These are phyloP conservation scores for Catostylus mosaicus DNA, from an alignment of 30 jellyfish, hydroid and myxozoan species.

Conservation along the genomic window DNA sequence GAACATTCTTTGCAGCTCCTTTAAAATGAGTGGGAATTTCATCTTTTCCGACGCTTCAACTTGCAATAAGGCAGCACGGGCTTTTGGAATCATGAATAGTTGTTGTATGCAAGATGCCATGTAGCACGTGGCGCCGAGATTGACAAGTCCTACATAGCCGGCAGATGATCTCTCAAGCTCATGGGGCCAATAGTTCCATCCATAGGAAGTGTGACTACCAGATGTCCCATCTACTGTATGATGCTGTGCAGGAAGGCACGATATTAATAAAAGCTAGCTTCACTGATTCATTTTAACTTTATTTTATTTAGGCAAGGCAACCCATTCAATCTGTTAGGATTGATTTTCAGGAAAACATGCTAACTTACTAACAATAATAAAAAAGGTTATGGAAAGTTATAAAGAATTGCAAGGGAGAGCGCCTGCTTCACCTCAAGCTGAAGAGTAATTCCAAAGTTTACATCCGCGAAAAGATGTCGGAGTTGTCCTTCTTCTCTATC, in stretches of 20 bases:
- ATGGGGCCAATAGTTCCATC: slow-evolving; percentile 99
- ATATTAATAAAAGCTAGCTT: too few species aligned
- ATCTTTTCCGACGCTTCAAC: slow-evolving; percentile 60
- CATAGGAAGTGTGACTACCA: slow-evolving; percentile 84
- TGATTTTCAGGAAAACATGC: too few species aligned
- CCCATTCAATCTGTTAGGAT: too few species aligned
- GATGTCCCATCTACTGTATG: slow-evolving; percentile 74
- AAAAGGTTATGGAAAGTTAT: too few species aligned
- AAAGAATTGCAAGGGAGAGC: too few species aligned
- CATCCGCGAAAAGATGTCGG: too few species aligned
- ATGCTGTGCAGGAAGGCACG: slow-evolving; percentile 61
- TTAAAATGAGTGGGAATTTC: slow-evolving; percentile 75
- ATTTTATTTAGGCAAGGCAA: too few species aligned
- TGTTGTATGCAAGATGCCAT: slow-evolving; percentile 99
- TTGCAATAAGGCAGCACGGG: slow-evolving; percentile 77
- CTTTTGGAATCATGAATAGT: slow-evolving; percentile 95
- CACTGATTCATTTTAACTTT: too few species aligned
- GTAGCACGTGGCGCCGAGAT: slow-evolving; percentile 98
- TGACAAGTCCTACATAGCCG: slow-evolving; percentile 97
- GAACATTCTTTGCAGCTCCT: slow-evolving; percentile 96
- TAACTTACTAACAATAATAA: too few species aligned
- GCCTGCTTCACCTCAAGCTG: too few species aligned
- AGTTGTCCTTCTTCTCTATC: too few species aligned
- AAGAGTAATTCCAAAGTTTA: too few species aligned
- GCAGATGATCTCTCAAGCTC: slow-evolving; percentile 97